Percentiles rank a stretch among this genome's conserved stretches.
Evolutionary conservation across 2,888 invertebrate species (phyloP).

Genomic region (Dysmachus trigonus): DNA sequence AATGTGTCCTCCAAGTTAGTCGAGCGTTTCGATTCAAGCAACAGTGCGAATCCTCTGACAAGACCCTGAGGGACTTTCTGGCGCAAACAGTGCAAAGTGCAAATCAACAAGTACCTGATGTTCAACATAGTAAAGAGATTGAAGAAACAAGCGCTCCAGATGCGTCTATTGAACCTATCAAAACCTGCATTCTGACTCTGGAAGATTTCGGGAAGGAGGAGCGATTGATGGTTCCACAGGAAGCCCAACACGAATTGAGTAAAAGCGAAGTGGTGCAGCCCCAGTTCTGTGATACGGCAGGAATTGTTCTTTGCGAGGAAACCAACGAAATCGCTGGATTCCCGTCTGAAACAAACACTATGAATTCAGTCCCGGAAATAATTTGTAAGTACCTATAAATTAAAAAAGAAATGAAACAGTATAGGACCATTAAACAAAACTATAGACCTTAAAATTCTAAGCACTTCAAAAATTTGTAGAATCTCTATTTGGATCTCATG

Average conservation of each 20-base stretch:
- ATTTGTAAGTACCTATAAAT: neutral
- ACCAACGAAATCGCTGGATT: neutral
- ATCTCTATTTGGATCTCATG: too few species aligned
- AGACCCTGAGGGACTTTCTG: constrained; percentile 56
- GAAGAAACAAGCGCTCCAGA: neutral
- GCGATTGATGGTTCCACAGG: neutral
- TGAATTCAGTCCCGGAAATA: neutral
- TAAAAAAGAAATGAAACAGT: too few species aligned
- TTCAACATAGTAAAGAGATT: neutral
- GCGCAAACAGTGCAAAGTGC: neutral
- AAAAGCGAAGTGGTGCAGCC: neutral
- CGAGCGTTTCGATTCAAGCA: constrained; percentile 67
- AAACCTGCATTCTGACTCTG: neutral
- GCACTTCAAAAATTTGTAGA: too few species aligned
- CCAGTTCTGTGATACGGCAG: neutral
- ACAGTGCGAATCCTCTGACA: constrained; percentile 65
- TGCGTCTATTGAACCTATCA: neutral
- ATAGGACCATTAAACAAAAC: too few species aligned
- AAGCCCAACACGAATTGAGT: neutral
- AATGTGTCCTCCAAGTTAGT: constrained; percentile 66
- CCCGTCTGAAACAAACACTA: neutral
- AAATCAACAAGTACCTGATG: neutral
- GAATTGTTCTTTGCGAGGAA: neutral
- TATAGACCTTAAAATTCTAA: neutral
- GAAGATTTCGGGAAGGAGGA: neutral